Evolutionary conservation across 2,113 vertebrate genomes (phyloP), one percentile per base, ranked within the genome.

Genomic region (Conger conger): DNA sequence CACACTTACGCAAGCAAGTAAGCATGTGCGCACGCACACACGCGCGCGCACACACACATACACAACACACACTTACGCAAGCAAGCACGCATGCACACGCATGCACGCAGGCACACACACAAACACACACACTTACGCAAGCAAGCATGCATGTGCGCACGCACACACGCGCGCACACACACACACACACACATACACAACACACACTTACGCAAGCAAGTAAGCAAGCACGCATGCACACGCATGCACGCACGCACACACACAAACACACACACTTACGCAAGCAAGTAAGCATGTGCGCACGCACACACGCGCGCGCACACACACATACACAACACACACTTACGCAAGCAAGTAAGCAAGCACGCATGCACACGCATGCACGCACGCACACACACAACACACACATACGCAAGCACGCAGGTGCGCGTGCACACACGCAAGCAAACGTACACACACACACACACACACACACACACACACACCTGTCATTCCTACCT

Each of bases 401-500:
- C n/a, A n/a, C n/a, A n/a, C n/a, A n/a, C n/a, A n/a, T n/a, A n/a
- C 30, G 3, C 27, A n/a, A 35, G n/a, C n/a, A n/a, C n/a, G n/a
- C n/a, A n/a, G n/a, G n/a, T n/a, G n/a, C n/a, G n/a, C n/a, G n/a
- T n/a, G n/a, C 33, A 27, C 9, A 16, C n/a, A n/a, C n/a, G n/a
- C n/a, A n/a, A n/a, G n/a, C n/a, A n/a, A n/a, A n/a, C n/a, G n/a
- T n/a, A n/a, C n/a, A n/a, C n/a, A n/a, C n/a, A n/a, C n/a, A n/a
- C n/a, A n/a, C 9, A 37, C 6, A 23, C 45, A 57, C 13, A 2
- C 23, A 40, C 36, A 15, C 57, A 1, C 57, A 54, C 53, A 36
- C n/a, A n/a, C n/a, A n/a, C n/a, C 23, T 63, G 57, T 63, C 45
- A 50, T 50, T 77, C 86, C 83, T 87, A 99, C 98, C 96, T 99